phyloP scores from a whole-genome alignment of 2,113 vertebrate species.

The Sardina pilchardus region DNA sequence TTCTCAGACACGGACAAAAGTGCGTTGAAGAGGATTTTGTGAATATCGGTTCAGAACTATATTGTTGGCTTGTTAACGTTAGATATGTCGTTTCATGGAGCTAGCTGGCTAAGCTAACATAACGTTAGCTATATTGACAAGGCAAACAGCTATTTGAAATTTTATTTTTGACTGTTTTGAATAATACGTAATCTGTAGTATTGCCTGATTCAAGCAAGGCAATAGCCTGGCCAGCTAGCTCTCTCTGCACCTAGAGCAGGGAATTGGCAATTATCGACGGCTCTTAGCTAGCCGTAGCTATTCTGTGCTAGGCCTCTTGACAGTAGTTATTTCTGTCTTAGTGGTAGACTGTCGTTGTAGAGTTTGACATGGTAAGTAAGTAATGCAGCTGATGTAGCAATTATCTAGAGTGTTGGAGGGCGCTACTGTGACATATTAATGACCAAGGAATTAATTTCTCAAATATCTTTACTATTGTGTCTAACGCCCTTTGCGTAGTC shows the following conservation, averaged over 20 bases:
- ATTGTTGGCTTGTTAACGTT: slow-evolving; percentile 15
- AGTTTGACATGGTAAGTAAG: slow-evolving; percentile 41
- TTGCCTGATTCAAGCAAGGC: background rate
- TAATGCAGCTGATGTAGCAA: background rate
- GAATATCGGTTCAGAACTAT: slow-evolving; percentile 31
- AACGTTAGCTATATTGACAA: background rate
- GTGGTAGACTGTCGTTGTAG: slow-evolving; percentile 39
- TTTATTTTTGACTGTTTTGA: background rate
- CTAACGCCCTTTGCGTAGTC: background rate
- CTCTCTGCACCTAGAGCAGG: background rate
- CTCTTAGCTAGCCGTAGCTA: slow-evolving; percentile 2
- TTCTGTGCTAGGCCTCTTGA: background rate
- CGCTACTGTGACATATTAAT: background rate
- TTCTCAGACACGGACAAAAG: slow-evolving; percentile 39
- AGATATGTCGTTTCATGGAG: slow-evolving; percentile 19
- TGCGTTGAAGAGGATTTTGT: slow-evolving; percentile 26
- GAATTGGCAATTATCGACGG: slow-evolving; percentile 1
- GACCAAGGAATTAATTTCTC: background rate
- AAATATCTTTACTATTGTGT: background rate
- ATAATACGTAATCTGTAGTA: background rate
- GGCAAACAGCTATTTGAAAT: background rate
- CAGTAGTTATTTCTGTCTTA: slow-evolving; percentile 27
- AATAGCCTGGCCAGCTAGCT: slow-evolving; percentile 28
- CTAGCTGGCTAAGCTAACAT: slow-evolving; percentile 37
- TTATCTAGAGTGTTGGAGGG: background rate